Conservation (phyloP, 2,797 vertebrate species). For the Falco columbarius region DNA sequence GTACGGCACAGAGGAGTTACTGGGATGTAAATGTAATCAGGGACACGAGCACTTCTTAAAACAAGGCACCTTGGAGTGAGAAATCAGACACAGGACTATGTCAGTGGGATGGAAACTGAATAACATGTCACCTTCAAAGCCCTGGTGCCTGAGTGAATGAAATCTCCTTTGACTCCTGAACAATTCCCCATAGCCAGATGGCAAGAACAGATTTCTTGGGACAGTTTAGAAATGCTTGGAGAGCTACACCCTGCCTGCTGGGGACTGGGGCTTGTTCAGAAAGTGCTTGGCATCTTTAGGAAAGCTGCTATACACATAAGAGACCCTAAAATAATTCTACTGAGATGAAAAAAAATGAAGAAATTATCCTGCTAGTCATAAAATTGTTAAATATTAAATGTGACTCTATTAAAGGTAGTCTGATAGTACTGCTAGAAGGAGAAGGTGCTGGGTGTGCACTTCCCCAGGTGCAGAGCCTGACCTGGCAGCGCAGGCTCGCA, state of each 20-base stretch:
- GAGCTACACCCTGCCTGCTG: neutral
- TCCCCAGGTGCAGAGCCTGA: neutral
- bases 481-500: neutral
- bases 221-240: neutral
- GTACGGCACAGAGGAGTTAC: accelerated
- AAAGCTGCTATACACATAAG: neutral
- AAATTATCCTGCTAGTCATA: neutral
- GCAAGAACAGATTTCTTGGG: neutral
- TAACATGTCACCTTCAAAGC: neutral
- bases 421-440: neutral
- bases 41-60: neutral
- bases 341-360: neutral
- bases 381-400: neutral
- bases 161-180: neutral
- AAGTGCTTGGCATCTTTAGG: neutral
- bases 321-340: neutral
- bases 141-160: neutral
- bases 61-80: neutral
- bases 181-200: neutral
- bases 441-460: neutral
- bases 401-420: neutral
- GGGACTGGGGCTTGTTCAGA: neutral
- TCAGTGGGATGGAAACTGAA: neutral
- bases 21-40: neutral
- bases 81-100: neutral